Percentiles rank a stretch among this genome's conserved stretches.
Conservation (phyloP, 2,888 invertebrate species). For the Taphrorychus bicolor region DNA sequence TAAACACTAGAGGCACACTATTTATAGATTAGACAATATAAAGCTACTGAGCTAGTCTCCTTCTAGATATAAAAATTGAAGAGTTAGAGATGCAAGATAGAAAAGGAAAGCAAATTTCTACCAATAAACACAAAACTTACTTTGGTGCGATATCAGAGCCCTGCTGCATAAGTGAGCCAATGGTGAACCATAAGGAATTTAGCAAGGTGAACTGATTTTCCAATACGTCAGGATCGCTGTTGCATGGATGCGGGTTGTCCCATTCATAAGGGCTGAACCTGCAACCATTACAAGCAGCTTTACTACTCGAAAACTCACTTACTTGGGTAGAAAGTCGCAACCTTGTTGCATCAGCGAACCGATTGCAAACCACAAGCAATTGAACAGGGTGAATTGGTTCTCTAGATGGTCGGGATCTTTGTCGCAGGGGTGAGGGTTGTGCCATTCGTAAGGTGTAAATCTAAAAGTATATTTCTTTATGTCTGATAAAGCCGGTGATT, state of each 20-base stretch:
- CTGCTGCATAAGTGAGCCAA: constrained; percentile 91
- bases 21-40: too few relatives aligned
- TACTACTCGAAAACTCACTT: constrained; percentile 63
- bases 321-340: constrained; percentile 94
- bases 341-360: constrained; percentile 96
- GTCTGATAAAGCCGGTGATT: too few relatives aligned
- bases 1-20: too few relatives aligned
- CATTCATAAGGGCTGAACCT: constrained; percentile 94
- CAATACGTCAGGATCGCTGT: constrained; percentile 82
- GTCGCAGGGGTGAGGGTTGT: constrained; percentile 86
- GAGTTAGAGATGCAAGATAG: not conserved
- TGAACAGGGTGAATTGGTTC: constrained; percentile 90
- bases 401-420: constrained; percentile 82
- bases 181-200: constrained; percentile 95
- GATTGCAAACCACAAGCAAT: constrained; percentile 98
- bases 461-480: constrained; percentile 64
- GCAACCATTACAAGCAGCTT: too few relatives aligned
- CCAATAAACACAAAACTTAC: constrained; percentile 64
- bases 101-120: not conserved
- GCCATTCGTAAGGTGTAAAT: constrained; percentile 97
- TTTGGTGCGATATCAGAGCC: constrained; percentile 91
- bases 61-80: not conserved
- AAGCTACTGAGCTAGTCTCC: not conserved
- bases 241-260: constrained; percentile 87
- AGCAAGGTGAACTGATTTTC: constrained; percentile 91